Conservation (phyloP, 2,113 vertebrate genomes). For the Lasiurus borealis region DNA sequence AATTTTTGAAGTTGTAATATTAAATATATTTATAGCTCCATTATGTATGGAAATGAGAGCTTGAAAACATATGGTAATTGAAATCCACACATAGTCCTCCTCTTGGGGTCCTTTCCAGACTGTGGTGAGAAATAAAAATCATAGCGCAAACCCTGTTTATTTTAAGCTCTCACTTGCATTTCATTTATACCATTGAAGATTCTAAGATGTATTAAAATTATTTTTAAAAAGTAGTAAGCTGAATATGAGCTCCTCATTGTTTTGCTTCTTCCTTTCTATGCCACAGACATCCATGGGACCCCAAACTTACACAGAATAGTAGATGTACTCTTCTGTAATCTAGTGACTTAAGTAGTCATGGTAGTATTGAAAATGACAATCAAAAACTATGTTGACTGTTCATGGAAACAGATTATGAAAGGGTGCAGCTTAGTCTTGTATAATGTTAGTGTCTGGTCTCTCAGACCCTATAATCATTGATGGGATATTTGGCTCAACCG, state of each 20-base stretch:
- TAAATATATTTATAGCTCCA: conserved; percentile 49
- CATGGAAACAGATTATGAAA: not conserved
- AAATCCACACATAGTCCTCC: not conserved
- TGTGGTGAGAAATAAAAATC: not conserved
- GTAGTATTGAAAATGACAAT: not conserved
- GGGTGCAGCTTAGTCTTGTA: not conserved
- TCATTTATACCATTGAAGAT: not conserved
- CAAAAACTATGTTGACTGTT: not conserved
- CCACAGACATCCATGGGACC: not conserved
- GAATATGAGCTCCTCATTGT: not conserved
- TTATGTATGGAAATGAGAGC: conserved; percentile 22
- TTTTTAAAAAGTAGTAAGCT: not conserved
- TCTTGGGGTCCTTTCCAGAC: not conserved
- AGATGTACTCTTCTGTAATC: not conserved
- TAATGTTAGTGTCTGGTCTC: not conserved
- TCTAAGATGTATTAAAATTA: not conserved
- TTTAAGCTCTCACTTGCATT: not conserved
- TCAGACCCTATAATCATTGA: not conserved
- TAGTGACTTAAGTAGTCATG: not conserved
- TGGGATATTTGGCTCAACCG: not conserved
- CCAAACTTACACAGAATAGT: not conserved
- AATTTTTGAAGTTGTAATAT: conserved; percentile 27
- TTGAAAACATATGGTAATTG: not conserved
- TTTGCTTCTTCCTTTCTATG: not conserved
- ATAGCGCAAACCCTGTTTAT: not conserved